These are phyloP conservation scores for Battus philenor DNA, from an alignment of 1,140 invertebrate species.

Conservation along the genomic window DNA sequence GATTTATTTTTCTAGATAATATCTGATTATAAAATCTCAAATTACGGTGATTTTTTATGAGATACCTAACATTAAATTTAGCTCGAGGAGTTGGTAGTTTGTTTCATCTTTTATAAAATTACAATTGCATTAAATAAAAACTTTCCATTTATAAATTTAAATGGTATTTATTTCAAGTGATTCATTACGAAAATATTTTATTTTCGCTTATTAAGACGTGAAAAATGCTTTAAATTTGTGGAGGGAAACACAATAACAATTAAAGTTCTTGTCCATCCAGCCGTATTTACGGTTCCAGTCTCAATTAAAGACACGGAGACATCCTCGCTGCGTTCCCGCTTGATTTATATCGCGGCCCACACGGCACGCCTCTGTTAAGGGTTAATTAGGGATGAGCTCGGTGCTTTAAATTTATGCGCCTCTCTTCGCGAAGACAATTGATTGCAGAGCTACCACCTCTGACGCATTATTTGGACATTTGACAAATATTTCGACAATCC, in stretches of 20 bases:
- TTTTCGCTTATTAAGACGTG: constrained; percentile 1
- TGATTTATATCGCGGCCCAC: constrained; percentile 41
- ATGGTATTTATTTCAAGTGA: too few species aligned
- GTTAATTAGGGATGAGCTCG: constrained; percentile 52
- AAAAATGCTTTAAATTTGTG: not conserved
- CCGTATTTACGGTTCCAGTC: constrained; percentile 17
- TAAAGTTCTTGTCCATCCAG: constrained; percentile 10
- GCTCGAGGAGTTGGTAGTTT: too few species aligned
- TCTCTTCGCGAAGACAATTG: constrained; percentile 32
- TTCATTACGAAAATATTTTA: too few species aligned
- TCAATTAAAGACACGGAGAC: constrained; percentile 32
- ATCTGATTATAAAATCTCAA: too few species aligned
- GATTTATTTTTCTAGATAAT: too few species aligned
- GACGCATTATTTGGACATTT: constrained; percentile 19
- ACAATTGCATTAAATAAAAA: too few species aligned
- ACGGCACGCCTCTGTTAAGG: constrained; percentile 37
- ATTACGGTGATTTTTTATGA: too few species aligned
- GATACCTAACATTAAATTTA: too few species aligned
- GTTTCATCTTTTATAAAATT: too few species aligned
- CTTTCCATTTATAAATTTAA: too few species aligned
- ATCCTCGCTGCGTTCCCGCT: constrained; percentile 25
- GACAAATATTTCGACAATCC: constrained; percentile 20
- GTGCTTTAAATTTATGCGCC: constrained; percentile 42
- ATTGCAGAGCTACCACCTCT: constrained; percentile 21
- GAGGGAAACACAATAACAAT: constrained; percentile 6